Percentiles rank a stretch among this genome's conserved stretches.
phyloP scores from a whole-genome alignment of 2,113 vertebrate species.

The Glaucidium brasilianum region DNA sequence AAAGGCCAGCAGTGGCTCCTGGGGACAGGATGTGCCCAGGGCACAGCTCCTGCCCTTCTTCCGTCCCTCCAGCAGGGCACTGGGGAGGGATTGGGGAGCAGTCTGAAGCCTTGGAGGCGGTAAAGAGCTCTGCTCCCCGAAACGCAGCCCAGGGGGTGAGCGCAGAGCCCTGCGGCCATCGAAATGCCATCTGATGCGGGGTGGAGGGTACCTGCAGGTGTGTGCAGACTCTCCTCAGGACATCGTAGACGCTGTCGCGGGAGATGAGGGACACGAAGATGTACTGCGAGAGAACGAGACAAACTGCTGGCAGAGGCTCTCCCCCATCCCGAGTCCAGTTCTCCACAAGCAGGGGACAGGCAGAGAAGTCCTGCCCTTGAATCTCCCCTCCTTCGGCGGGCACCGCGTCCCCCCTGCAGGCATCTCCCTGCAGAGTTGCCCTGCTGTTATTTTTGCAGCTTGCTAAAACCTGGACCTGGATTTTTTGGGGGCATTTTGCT shows the following conservation, averaged over 20 bases:
- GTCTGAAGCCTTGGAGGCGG: not conserved
- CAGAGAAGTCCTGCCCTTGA: not conserved
- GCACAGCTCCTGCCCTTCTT: not conserved
- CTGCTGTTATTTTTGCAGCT: conserved; percentile 51
- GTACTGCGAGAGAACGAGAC: conserved; percentile 74
- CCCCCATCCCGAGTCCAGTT: fast-evolving
- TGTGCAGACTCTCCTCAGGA: conserved; percentile 90
- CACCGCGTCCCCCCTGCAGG: fast-evolving
- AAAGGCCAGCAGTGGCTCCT: not conserved
- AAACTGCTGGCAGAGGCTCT: not conserved
- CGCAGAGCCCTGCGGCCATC: not conserved
- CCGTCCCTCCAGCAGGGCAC: not conserved
- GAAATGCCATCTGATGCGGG: fast-evolving
- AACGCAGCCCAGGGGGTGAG: not conserved
- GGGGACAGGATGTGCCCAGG: not conserved
- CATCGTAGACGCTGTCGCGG: conserved; percentile 90
- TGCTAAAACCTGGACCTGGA: conserved; percentile 17
- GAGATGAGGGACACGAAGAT: conserved; percentile 94
- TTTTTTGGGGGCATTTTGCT: conserved; percentile 10
- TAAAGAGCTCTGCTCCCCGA: not conserved
- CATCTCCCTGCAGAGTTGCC: not conserved
- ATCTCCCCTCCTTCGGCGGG: not conserved
- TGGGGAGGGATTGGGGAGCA: not conserved
- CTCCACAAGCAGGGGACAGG: not conserved
- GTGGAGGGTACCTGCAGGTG: conserved; percentile 84